Evolutionary conservation across 2,113 vertebrate genomes (phyloP), one percentile per base, ranked within the genome.

Genomic region (Capricornis sumatraensis): DNA sequence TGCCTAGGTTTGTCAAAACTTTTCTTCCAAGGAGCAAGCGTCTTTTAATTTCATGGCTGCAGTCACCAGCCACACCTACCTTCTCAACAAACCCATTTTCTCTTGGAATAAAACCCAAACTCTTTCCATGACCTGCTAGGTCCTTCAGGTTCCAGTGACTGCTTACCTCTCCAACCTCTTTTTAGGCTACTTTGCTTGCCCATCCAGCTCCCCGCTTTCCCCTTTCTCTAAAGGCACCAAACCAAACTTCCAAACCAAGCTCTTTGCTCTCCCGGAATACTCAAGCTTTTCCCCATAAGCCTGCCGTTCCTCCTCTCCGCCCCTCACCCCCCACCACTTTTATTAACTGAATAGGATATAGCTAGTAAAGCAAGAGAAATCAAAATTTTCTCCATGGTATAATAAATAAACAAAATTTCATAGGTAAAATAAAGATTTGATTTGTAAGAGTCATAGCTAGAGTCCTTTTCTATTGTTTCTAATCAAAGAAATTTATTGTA

Each of bases 121-220:
- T 27, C 40, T n/a, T 27, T 43, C n/a, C 14, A 2, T 15, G 7
- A 33, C 3, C 17, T 47, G 9, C 30, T 8, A 8, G 27, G 7
- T 21, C 50, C 89, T 71, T 67, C 23, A 33, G 5, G 43, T 27
- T 12, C 52, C 19, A 1, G 43, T 52, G 17, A 8, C 36, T 25
- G 1, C n/a, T 7, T 2, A 0, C 13, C n/a, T 43, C 17, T n/a
- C 27, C 16, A 21, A 3, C 11, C 40, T 47, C 67, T 33, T 74
- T 57, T 11, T 15, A 7, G 55, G 15, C 33, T 40, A 28, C 21
- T 86, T 45, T 55, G 4, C 25, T 86, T 40, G 25, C 27, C 50
- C 25, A n/a, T 27, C 40, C n/a, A 53, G 30, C 67, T 5, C 58
- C 30, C 3, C 6, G 15, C 19, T 64, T 62, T 23, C 47, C 33